Evolutionary conservation across 2,888 invertebrate genomes (phyloP).

Genomic region (Apamea crenata): DNA sequence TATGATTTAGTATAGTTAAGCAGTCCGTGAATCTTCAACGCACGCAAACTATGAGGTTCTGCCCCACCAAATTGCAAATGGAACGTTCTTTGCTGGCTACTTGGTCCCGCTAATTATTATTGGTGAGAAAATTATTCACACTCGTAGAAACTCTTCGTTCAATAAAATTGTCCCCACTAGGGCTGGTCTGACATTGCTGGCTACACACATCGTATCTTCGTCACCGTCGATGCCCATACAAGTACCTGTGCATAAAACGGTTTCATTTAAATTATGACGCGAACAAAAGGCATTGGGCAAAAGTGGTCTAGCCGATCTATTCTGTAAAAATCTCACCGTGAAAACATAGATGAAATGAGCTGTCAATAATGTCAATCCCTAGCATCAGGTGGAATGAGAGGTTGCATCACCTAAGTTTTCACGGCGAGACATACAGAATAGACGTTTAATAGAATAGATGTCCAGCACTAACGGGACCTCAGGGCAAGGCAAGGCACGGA

Average conservation of each 20-base stretch:
- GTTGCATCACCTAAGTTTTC: too few species aligned
- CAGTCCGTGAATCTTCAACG: too few species aligned
- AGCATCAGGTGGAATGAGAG: too few species aligned
- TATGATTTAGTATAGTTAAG: not conserved
- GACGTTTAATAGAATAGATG: too few species aligned
- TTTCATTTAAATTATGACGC: not conserved
- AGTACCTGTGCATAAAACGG: conserved; percentile 34
- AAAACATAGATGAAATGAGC: too few species aligned
- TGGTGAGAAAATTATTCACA: not conserved
- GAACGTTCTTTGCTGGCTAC: not conserved
- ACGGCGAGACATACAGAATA: too few species aligned
- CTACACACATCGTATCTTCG: not conserved
- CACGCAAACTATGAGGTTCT: not conserved
- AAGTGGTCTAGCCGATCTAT: not conserved
- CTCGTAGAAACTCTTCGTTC: not conserved
- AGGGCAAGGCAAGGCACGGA: too few species aligned
- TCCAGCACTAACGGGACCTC: too few species aligned
- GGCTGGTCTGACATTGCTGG: not conserved
- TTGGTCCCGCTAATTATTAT: not conserved
- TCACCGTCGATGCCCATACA: not conserved
- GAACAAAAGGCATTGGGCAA: not conserved
- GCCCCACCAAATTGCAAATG: not conserved
- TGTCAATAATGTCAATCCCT: too few species aligned
- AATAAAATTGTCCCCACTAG: too few species aligned
- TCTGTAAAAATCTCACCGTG: too few species aligned